These are phyloP conservation scores for Cynopterus brachyotis DNA, from an alignment of 2,113 vertebrate species.

Conservation along the genomic window DNA sequence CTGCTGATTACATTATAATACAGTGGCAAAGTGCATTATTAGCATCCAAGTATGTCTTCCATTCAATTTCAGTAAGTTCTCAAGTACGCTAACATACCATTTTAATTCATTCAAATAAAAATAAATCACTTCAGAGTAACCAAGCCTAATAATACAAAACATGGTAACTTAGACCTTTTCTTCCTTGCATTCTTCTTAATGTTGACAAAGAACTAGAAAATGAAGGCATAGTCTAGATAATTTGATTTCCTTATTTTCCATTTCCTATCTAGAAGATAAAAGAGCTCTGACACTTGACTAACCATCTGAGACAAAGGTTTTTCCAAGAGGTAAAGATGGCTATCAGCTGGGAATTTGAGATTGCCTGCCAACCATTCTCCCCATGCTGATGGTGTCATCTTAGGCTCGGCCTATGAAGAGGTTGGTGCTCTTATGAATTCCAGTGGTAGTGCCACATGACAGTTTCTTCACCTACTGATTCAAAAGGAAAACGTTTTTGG, in stretches of 20 bases:
- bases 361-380: background rate
- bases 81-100: background rate
- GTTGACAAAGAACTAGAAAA: constrained; percentile 47
- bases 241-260: constrained; percentile 64
- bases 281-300: constrained; percentile 50
- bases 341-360: constrained; percentile 39
- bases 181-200: constrained; percentile 33
- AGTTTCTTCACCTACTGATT: constrained; percentile 13
- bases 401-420: background rate
- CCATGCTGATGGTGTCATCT: background rate
- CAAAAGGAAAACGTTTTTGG: background rate
- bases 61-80: constrained; percentile 16
- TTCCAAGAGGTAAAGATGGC: background rate
- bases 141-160: background rate
- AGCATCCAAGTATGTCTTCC: background rate
- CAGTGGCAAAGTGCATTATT: background rate
- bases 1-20: background rate
- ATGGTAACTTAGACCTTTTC: background rate
- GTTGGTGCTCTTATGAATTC: constrained; percentile 17
- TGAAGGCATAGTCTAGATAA: background rate
- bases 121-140: constrained; percentile 1
- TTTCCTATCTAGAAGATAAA: constrained; percentile 42
- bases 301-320: background rate
- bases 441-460: background rate
- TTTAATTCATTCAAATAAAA: constrained; percentile 32